phyloP scores from a whole-genome alignment of 2,113 vertebrate genomes.

The Cricetomys ansorgei region DNA sequence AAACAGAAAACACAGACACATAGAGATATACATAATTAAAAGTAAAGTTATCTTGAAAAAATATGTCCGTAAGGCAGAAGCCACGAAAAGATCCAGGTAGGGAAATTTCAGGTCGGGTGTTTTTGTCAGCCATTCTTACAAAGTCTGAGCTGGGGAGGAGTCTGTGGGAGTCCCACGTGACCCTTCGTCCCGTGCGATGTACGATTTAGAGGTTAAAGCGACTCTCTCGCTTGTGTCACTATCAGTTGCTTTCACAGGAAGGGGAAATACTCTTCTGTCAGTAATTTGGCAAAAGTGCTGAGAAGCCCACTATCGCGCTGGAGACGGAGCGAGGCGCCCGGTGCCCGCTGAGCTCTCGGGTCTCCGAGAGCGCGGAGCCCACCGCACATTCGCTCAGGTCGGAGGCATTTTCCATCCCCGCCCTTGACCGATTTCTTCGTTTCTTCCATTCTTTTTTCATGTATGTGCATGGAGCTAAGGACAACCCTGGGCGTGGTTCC shows the following conservation, averaged over 20 bases:
- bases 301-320: slow-evolving; percentile 39
- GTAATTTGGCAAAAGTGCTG: slow-evolving; percentile 50
- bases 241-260: slow-evolving; percentile 64
- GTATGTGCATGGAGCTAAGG: not conserved
- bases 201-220: slow-evolving; percentile 75
- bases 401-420: not conserved
- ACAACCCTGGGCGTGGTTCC: not conserved
- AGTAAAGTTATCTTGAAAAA: not conserved
- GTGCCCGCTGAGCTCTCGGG: no score
- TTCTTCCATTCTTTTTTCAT: no score
- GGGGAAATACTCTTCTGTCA: slow-evolving; percentile 34
- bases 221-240: slow-evolving; percentile 74
- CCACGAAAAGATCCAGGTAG: slow-evolving; percentile 33
- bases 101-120: not conserved
- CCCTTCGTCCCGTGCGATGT: slow-evolving; percentile 45
- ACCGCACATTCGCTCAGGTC: not conserved
- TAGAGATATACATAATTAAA: not conserved
- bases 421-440: not conserved
- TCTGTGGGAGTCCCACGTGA: slow-evolving; percentile 60
- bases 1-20: not conserved
- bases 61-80: slow-evolving; percentile 26
- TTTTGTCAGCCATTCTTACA: slow-evolving; percentile 50
- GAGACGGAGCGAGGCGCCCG: slow-evolving; percentile 6
- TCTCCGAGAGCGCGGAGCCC: not conserved
- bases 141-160: slow-evolving; percentile 41